phyloP scores from a whole-genome alignment of 2,797 vertebrate genomes.

The Labroides dimidiatus region DNA sequence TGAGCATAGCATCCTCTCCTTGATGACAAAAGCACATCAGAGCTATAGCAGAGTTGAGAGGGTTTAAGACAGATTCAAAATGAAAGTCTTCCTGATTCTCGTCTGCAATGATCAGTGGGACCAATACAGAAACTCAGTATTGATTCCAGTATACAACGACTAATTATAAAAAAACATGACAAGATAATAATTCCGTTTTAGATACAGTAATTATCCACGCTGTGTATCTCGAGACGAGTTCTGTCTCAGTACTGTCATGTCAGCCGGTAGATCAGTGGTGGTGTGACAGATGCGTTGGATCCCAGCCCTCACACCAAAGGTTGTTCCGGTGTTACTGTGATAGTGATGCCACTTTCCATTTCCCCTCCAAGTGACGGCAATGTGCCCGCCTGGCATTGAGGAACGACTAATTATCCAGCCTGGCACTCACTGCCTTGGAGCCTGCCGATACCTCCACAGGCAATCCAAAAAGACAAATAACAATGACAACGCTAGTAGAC shows the following conservation, averaged over 20 bases:
- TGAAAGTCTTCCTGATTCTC: background rate
- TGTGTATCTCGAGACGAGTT: conserved; percentile 39
- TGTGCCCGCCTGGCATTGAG: conserved; percentile 78
- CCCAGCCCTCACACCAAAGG: conserved; percentile 74
- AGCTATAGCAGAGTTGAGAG: too few relatives aligned
- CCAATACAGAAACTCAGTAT: conserved; percentile 19
- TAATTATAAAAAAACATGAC: conserved; percentile 55
- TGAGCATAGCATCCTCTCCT: too few relatives aligned
- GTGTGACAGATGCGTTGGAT: conserved; percentile 79
- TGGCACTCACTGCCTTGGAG: conserved; percentile 73
- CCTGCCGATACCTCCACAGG: conserved; percentile 75
- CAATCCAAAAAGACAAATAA: conserved; percentile 83
- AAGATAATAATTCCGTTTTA: conserved; percentile 34
- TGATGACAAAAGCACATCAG: too few relatives aligned
- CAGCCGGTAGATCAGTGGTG: conserved; percentile 57
- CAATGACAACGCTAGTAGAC: conserved; percentile 78
- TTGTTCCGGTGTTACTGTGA: conserved; percentile 77
- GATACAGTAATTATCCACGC: conserved; percentile 60
- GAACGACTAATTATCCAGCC: conserved; percentile 84
- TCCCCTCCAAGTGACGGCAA: conserved; percentile 77
- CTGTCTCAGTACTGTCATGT: conserved; percentile 62
- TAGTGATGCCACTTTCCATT: conserved; percentile 79
- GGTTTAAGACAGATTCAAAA: background rate
- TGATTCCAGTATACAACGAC: conserved; percentile 23
- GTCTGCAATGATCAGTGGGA: conserved; percentile 3